phyloP scores from a whole-genome alignment of 2,113 vertebrate species.

The Polypterus senegalus region DNA sequence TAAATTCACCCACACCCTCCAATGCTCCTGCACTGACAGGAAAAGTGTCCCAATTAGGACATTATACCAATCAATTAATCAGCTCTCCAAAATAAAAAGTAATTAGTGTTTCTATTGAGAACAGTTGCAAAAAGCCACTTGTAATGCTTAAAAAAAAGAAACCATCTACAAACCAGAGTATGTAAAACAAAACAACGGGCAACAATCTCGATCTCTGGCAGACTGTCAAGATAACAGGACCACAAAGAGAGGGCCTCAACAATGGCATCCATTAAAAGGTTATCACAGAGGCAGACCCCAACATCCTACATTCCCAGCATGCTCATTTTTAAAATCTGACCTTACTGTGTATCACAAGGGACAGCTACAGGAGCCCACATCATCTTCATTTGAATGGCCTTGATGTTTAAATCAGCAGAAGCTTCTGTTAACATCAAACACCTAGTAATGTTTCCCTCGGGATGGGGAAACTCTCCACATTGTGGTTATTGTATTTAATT shows the following conservation, averaged over 20 bases:
- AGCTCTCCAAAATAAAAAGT: slow-evolving; percentile 61
- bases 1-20: slow-evolving; percentile 17
- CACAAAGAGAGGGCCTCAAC: slow-evolving; percentile 10
- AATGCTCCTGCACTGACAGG: slow-evolving; percentile 25
- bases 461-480: slow-evolving; percentile 9
- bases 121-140: slow-evolving; percentile 58
- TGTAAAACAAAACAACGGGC: background rate
- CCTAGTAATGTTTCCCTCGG: slow-evolving; percentile 38
- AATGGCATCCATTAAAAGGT: slow-evolving; percentile 2
- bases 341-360: too few species aligned
- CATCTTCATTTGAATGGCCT: slow-evolving; percentile 33
- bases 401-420: slow-evolving; percentile 26
- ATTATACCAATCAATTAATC: slow-evolving; percentile 60
- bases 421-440: slow-evolving; percentile 37
- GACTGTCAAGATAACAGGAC: slow-evolving; percentile 13
- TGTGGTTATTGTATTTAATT: slow-evolving; percentile 27
- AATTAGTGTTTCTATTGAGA: slow-evolving; percentile 63
- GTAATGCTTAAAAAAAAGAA: slow-evolving; percentile 41
- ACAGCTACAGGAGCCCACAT: too few species aligned
- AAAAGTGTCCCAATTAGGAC: slow-evolving; percentile 60
- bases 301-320: too few species aligned
- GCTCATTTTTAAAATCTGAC: too few species aligned
- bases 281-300: too few species aligned
- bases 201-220: slow-evolving; percentile 22
- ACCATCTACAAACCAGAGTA: slow-evolving; percentile 38